phyloP scores from a whole-genome alignment of 2,888 invertebrate genomes.

The Drosophila prolongata region DNA sequence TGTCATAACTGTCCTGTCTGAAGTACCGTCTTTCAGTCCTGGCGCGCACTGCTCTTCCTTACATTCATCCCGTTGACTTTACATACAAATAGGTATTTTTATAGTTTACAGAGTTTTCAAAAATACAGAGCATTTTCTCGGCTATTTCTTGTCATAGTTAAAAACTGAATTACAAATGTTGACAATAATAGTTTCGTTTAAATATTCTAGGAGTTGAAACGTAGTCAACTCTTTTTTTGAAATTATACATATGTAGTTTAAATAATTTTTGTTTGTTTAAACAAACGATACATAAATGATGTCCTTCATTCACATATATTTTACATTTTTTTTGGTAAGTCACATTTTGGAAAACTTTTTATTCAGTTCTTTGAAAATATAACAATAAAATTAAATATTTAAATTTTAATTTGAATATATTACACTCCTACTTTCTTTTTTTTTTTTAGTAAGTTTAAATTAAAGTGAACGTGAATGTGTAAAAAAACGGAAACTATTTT shows the following conservation, averaged over 20 bases:
- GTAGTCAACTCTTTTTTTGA: background rate
- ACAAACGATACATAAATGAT: background rate
- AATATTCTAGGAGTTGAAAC: background rate
- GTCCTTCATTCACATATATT: background rate
- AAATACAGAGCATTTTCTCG: background rate
- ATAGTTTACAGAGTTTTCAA: slow-evolving; percentile 29
- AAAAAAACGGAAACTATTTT: slow-evolving; percentile 12
- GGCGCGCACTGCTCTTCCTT: slow-evolving; percentile 6
- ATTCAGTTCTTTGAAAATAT: slow-evolving; percentile 11
- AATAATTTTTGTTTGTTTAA: too few relatives aligned
- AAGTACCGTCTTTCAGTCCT: background rate
- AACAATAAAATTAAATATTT: background rate
- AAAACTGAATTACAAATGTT: slow-evolving; percentile 15
- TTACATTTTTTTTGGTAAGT: slow-evolving; percentile 7
- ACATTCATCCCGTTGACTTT: slow-evolving; percentile 19
- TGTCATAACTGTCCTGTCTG: background rate
- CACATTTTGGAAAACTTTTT: slow-evolving; percentile 16
- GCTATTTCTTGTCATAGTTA: slow-evolving; percentile 1
- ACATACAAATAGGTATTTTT: slow-evolving; percentile 13
- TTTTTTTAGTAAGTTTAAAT: background rate
- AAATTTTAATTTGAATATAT: background rate
- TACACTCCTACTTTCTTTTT: background rate
- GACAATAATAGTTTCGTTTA: slow-evolving; percentile 17
- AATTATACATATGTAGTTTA: too few relatives aligned
- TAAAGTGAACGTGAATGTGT: background rate